Conservation (phyloP, 2,888 invertebrate species). For the Gymnocheta viridis region DNA sequence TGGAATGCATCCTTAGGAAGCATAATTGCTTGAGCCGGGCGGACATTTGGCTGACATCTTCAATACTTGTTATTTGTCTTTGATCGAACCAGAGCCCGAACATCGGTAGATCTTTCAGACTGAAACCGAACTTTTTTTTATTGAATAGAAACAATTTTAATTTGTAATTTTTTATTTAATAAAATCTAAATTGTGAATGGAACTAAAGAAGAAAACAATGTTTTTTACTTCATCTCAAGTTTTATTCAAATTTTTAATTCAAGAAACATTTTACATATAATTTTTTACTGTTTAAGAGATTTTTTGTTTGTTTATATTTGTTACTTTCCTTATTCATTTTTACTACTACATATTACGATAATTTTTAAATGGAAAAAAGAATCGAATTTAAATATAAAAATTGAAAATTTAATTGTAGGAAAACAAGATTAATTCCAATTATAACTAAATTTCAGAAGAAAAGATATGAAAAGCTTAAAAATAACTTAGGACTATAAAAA, state of each 20-base stretch:
- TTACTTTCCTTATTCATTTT: slow-evolving; percentile 12
- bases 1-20: too few relatives aligned
- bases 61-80: too few relatives aligned
- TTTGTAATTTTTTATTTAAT: too few relatives aligned
- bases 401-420: not conserved
- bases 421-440: not conserved
- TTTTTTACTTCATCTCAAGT: slow-evolving; percentile 16
- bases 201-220: not conserved
- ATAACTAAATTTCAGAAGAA: not conserved
- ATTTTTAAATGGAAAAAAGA: not conserved
- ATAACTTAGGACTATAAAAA: slow-evolving; percentile 3
- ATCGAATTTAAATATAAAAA: not conserved
- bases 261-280: slow-evolving; percentile 52
- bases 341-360: slow-evolving; percentile 46
- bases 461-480: not conserved
- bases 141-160: too few relatives aligned
- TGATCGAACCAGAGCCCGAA: too few relatives aligned
- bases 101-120: too few relatives aligned
- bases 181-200: too few relatives aligned
- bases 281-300: slow-evolving; percentile 23
- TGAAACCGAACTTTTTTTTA: too few relatives aligned
- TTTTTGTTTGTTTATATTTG: slow-evolving; percentile 33
- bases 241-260: slow-evolving; percentile 48
- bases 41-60: too few relatives aligned
- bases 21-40: too few relatives aligned